A percentile compares a stretch with the other conserved stretches of the same genome.
Conservation (phyloP, 1,140 invertebrate species). For the Planococcus citri region DNA sequence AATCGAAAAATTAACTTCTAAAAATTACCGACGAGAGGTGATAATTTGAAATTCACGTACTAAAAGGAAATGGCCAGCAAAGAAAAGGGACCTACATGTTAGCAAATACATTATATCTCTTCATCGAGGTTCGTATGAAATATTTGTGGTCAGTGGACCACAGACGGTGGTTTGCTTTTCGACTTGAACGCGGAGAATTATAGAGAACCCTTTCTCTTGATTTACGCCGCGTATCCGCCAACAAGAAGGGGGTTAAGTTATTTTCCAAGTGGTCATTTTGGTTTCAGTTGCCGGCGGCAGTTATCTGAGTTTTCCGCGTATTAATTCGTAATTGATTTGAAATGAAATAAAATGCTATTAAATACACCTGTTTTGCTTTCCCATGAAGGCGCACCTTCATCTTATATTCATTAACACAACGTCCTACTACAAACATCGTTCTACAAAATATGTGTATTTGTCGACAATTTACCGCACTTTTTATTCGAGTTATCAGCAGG, state of each 20-base stretch:
- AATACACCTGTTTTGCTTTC: background rate
- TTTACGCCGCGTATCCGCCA: background rate
- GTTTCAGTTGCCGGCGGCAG: background rate
- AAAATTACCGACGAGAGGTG: background rate
- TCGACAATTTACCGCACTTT: too few relatives aligned
- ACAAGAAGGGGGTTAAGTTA: constrained; percentile 1
- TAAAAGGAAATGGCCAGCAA: background rate
- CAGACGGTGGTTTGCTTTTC: constrained; percentile 5
- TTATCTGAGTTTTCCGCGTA: background rate
- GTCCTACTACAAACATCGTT: too few relatives aligned
- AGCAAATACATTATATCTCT: constrained; percentile 1
- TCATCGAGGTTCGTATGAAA: background rate
- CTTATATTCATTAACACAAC: background rate
- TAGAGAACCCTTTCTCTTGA: background rate
- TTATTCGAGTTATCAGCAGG: too few relatives aligned
- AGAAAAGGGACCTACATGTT: background rate
- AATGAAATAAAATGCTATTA: constrained; percentile 4
- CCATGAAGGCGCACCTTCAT: background rate
- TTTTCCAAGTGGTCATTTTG: constrained; percentile 3
- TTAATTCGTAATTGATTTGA: constrained; percentile 4
- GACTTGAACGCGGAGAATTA: background rate
- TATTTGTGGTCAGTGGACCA: background rate
- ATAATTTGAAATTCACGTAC: background rate
- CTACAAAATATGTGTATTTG: too few relatives aligned
- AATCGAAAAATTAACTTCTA: background rate